Base-by-base conservation (phyloP, 1,140 invertebrate species). In the Stratiolaelaps scimitus region DNA sequence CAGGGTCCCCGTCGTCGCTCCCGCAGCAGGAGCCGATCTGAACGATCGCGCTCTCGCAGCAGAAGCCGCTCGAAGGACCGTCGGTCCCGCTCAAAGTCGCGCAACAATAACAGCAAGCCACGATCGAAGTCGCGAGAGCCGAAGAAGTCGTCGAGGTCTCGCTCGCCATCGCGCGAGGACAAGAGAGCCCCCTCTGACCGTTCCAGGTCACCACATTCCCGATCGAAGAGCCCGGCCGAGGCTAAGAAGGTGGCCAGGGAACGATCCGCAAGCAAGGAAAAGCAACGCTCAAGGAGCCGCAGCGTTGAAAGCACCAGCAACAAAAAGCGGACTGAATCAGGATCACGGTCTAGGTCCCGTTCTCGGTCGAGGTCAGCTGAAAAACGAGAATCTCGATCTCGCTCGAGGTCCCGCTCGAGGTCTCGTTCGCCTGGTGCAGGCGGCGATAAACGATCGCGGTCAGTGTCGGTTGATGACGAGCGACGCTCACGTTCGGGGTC, bases 81-180 rank as follows among this genome's bases (percentile, higher is more conserved):
- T 10, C 34, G 4, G 4, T 40, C 34, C 10, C 34, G 34, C 4
- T 40, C 34, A 40, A 40, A 40, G 34, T 40, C 34, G 34, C 34
- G 34, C 34, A 40, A 40, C 34, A 40, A 40, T 40, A 40, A 40
- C 34, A 40, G 34, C 34, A 40, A 40, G 10, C 34, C 4, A 40
- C 34, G 34, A 40, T 40, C 34, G 10, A 40, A 40, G 34, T 40
- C 34, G 34, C 34, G 34, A 4, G 34, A 40, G 34, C 34, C 34
- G 34, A 34, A 60, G 53, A 60, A 60, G 53, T 60, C 53, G 53
- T 29, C 26, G 53, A 60, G 53, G 10, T 40, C 34, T 40, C 34
- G 34, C 5, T 40, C 34, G 34, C 34, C 4, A 40, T 60, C 26
- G n/a, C 20, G 53, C 17, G 23, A 60, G 34, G 53, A 60, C 17